A percentile compares a stretch with the other conserved stretches of the same genome.
phyloP scores from a whole-genome alignment of 2,888 invertebrate species.

The Pyrgus malvae region DNA sequence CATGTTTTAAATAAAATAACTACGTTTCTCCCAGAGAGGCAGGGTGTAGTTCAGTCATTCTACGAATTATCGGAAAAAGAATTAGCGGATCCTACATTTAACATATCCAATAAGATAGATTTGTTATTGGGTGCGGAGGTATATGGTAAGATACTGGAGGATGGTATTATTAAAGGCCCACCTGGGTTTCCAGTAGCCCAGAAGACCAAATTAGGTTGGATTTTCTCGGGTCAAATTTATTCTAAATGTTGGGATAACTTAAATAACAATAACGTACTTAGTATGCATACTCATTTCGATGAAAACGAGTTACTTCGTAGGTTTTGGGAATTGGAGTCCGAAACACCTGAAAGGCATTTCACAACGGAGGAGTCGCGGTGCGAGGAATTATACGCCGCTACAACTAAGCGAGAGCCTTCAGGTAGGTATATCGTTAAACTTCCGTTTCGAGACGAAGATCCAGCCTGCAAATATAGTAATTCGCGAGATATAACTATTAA shows the following conservation, averaged over 20 bases:
- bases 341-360: conserved; percentile 7
- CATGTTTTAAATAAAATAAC: conserved; percentile 28
- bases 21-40: conserved; percentile 23
- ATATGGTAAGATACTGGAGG: conserved; percentile 34
- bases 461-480: conserved; percentile 17
- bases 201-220: conserved; percentile 38
- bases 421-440: conserved; percentile 30
- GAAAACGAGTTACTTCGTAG: conserved; percentile 23
- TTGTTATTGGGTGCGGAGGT: conserved; percentile 39
- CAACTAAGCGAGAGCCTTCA: conserved; percentile 20
- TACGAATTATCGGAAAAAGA: neutral
- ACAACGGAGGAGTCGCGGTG: conserved; percentile 28
- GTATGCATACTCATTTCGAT: conserved; percentile 6
- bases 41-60: conserved; percentile 9
- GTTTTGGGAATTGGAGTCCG: conserved; percentile 33
- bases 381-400: conserved; percentile 22
- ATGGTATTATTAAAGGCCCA: conserved; percentile 33
- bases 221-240: conserved; percentile 37
- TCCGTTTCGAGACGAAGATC: conserved; percentile 27
- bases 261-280: neutral
- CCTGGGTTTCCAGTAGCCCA: conserved; percentile 31
- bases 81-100: conserved; percentile 30
- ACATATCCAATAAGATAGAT: conserved; percentile 33
- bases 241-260: too few species aligned
- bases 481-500: conserved; percentile 21